Percentiles rank a stretch among this genome's conserved stretches.
phyloP scores from a whole-genome alignment of 2,888 invertebrate genomes.

The Stenolophus ochropezus region DNA sequence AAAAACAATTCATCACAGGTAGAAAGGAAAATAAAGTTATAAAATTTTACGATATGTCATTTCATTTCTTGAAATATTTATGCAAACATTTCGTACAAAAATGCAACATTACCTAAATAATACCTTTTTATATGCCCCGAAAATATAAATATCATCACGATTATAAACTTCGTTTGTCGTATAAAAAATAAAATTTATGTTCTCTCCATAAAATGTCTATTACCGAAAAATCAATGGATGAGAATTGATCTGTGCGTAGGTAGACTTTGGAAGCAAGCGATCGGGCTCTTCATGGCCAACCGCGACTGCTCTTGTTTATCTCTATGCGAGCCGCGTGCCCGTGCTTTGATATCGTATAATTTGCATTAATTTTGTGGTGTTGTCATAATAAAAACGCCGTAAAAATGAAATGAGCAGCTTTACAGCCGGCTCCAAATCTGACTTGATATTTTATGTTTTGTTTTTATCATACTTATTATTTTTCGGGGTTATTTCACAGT shows the following conservation, averaged over 20 bases:
- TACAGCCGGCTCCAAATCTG: slow-evolving; percentile 45
- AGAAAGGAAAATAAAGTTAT: too few relatives aligned
- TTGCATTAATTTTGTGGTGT: slow-evolving; percentile 56
- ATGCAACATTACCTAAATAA: neutral
- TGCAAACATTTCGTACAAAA: neutral
- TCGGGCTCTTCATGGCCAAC: neutral
- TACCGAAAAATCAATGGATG: neutral
- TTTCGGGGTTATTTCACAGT: slow-evolving; percentile 27
- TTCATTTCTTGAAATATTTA: neutral
- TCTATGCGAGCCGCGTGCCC: slow-evolving; percentile 48
- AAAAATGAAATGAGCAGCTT: slow-evolving; percentile 56
- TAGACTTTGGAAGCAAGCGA: neutral
- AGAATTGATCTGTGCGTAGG: neutral
- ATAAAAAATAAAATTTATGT: neutral
- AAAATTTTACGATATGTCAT: neutral
- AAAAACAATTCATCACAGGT: neutral
- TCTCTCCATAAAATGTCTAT: neutral
- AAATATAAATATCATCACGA: neutral
- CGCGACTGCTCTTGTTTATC: slow-evolving; percentile 35
- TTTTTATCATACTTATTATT: slow-evolving; percentile 45
- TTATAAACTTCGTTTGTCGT: neutral
- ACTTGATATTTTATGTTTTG: slow-evolving; percentile 47
- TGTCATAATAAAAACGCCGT: slow-evolving; percentile 54
- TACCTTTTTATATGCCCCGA: neutral
- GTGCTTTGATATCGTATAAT: slow-evolving; percentile 55